phyloP scores from a whole-genome alignment of 2,888 invertebrate species.

The Formica aserva region DNA sequence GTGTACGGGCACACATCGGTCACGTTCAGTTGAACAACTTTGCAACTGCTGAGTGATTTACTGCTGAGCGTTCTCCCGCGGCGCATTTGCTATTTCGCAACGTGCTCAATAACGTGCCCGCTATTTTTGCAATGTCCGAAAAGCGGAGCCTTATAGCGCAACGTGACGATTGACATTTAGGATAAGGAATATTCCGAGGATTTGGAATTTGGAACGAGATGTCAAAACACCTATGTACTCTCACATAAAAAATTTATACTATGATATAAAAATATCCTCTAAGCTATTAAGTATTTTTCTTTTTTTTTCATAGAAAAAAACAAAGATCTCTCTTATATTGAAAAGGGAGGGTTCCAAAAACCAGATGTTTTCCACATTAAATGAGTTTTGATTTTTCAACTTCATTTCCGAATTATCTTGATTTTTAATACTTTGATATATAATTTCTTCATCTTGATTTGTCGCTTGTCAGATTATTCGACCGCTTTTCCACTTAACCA shows the following conservation, averaged over 20 bases:
- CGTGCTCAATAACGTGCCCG: constrained; percentile 46
- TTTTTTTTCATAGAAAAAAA: not conserved
- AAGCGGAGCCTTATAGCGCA: constrained; percentile 3
- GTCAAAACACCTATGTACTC: not conserved
- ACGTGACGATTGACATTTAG: constrained; percentile 24
- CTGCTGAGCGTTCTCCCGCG: constrained; percentile 44
- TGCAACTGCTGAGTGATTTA: constrained; percentile 57
- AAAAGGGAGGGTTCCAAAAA: not conserved
- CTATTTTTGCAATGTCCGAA: constrained; percentile 14
- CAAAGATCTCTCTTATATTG: not conserved
- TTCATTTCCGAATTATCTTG: not conserved
- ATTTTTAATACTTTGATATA: not conserved
- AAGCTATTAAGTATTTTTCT: not conserved
- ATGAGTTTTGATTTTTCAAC: not conserved
- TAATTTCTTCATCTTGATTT: not conserved
- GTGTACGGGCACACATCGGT: constrained; percentile 53
- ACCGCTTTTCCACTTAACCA: not conserved
- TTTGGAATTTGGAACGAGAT: not conserved
- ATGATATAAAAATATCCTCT: not conserved
- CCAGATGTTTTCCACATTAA: not conserved
- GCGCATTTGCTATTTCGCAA: constrained; percentile 53
- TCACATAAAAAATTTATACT: not conserved
- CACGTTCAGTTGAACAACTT: constrained; percentile 57
- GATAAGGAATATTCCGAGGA: not conserved
- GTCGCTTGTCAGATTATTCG: not conserved